A percentile compares a stretch with the other conserved stretches of the same genome.
phyloP scores from a whole-genome alignment of 35 echinoderm and acorn worm species.

The Apostichopus californicus region DNA sequence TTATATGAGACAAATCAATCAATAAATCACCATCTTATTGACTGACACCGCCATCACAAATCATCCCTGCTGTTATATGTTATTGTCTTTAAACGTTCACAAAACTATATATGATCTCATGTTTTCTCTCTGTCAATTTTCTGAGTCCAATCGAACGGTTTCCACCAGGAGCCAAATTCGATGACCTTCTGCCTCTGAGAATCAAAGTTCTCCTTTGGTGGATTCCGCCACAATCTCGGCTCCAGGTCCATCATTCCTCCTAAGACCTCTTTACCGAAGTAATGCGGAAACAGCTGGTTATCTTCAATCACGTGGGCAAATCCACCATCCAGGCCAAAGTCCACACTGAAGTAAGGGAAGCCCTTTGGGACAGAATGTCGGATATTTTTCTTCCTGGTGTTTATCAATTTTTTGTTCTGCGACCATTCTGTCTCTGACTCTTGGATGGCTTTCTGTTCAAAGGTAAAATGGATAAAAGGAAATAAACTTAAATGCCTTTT shows the following conservation, averaged over 20 bases:
- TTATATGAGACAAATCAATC: no score
- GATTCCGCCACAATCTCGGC: constrained; percentile 84
- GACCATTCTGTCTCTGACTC: constrained; percentile 95
- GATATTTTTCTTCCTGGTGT: constrained; percentile 92
- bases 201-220: constrained; percentile 90
- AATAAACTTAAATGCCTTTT: no score
- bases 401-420: constrained; percentile 96
- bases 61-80: no score
- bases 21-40: no score
- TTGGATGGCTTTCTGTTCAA: constrained; percentile 92
- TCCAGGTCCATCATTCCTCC: constrained; percentile 91
- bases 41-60: no score
- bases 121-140: constrained; percentile 78
- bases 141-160: constrained; percentile 92
- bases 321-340: constrained; percentile 95
- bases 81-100: no score
- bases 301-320: constrained; percentile 99
- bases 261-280: constrained; percentile 97
- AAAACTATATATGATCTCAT: not conserved
- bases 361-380: constrained; percentile 89
- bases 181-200: constrained; percentile 77
- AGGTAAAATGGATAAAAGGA: not conserved
- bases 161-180: constrained; percentile 88
- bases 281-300: constrained; percentile 84
- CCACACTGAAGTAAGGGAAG: constrained; percentile 97